Percentiles rank a stretch among this genome's conserved stretches.
Evolutionary conservation across 1,140 invertebrate genomes (phyloP).

Genomic region (Venturia canescens): DNA sequence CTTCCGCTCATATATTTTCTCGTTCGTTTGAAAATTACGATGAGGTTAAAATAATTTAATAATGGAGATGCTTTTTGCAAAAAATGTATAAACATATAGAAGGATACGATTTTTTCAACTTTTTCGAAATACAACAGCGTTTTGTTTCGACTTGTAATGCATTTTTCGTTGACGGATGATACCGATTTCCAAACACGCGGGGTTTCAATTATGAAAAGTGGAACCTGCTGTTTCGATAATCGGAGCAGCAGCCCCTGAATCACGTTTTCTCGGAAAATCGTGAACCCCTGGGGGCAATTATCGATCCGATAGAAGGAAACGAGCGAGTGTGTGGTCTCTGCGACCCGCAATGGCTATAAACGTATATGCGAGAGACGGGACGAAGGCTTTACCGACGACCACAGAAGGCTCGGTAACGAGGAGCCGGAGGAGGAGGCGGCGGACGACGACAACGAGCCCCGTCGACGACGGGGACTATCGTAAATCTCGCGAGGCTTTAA

Average conservation of each 20-base stretch:
- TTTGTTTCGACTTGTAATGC: neutral
- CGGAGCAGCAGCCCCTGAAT: neutral
- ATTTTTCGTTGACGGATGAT: neutral
- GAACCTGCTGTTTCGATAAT: neutral
- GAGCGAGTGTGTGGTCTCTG: neutral
- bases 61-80: neutral
- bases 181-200: neutral
- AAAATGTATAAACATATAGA: too few species aligned
- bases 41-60: too few species aligned
- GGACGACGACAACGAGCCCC: neutral
- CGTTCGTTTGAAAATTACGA: too few species aligned
- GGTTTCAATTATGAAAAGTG: slow-evolving; percentile 18
- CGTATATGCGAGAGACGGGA: neutral
- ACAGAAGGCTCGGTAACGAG: slow-evolving; percentile 21
- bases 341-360: neutral
- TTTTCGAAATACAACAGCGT: too few species aligned
- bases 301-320: slow-evolving; percentile 6
- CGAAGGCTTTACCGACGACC: slow-evolving; percentile 11
- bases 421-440: neutral
- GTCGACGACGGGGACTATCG: slow-evolving; percentile 13
- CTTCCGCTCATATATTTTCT: too few species aligned
- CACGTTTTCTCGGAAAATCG: slow-evolving; percentile 3
- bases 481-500: slow-evolving; percentile 40
- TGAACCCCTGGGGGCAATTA: slow-evolving; percentile 26
- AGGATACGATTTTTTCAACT: too few species aligned